Percentiles rank a stretch among this genome's conserved stretches.
These are phyloP conservation scores for Pheosia gnoma DNA, from an alignment of 2,888 invertebrate species.

Conservation along the genomic window DNA sequence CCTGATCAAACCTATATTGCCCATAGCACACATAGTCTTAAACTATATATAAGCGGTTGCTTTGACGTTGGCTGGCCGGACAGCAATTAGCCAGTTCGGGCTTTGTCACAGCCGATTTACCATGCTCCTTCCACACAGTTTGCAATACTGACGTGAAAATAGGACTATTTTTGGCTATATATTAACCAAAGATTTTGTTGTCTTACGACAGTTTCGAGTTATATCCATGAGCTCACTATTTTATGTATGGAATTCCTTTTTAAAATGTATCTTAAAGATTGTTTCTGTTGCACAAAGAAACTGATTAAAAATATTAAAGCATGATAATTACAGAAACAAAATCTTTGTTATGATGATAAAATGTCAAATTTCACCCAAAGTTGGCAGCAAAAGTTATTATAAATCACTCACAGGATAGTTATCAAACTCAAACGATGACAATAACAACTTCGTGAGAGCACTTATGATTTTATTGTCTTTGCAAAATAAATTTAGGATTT, in stretches of 20 bases:
- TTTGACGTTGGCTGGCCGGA: conserved; percentile 28
- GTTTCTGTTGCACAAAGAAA: neutral
- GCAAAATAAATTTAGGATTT: conserved; percentile 2
- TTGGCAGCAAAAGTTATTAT: conserved; percentile 14
- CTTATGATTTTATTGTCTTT: neutral
- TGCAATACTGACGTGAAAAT: neutral
- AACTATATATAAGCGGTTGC: conserved; percentile 18
- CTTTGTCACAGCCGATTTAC: conserved; percentile 24
- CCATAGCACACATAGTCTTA: neutral
- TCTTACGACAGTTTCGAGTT: too few relatives aligned
- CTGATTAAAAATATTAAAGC: neutral
- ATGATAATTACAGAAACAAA: neutral
- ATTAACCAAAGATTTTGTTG: too few relatives aligned
- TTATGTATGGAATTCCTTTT: too few relatives aligned
- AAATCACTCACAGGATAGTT: neutral
- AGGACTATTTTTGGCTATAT: too few relatives aligned
- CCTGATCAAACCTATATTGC: conserved; percentile 8
- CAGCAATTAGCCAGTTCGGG: conserved; percentile 30
- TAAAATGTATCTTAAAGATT: too few relatives aligned
- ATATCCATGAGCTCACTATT: too few relatives aligned
- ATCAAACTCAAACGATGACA: neutral
- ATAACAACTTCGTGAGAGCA: neutral
- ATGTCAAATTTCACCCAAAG: conserved; percentile 15
- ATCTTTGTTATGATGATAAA: neutral
- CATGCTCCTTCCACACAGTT: neutral